Evolutionary conservation across 2,888 invertebrate species (phyloP), one percentile per base, ranked within the genome.

Genomic region (Plebejus melissa): DNA sequence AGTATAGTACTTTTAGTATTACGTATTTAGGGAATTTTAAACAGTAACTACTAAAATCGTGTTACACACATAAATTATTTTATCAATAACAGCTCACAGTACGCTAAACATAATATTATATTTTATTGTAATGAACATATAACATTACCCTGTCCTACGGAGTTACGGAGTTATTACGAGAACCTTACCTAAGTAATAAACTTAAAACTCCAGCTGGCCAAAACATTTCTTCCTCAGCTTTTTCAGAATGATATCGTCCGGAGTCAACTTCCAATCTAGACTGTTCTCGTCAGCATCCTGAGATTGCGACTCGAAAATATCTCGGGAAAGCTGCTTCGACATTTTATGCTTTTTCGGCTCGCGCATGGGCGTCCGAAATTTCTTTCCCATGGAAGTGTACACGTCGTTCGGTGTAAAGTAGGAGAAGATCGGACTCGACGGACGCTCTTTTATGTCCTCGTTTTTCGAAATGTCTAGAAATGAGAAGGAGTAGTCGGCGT

Each of bases 141-240:
- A 81, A 83, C 83, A 81, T 82, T 90, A 90, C 90, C 90, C 90
- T 91, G 90, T 88, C 83, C 88, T 90, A 90, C 83, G 83, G 84
- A 84, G 84, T 83, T 83, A 81, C 83, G 81, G 82, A 82, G 79
- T 81, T 11, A 60, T 28, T 60, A 32, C 58, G 4, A 32, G 65
- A 65, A 65, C 65, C 65, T 77, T 78, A 83, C 85, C 83, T 80
- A 81, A 22, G 22, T 22, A 22, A 78, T 80, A 76, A 77, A 77
- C 77, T 82, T 46, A 90, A 81, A 84, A 90, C 76, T 90, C 85
- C 5, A 87, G 87, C 74, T 84, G 83, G 75, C 90, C 88, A 79
- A 92, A 93, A 82, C 88, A 89, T 82, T 88, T 91, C 70, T 89
- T 85, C 77, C 87, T 83, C 22, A 92, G 82, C 77, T 87, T 83